Percentiles rank a stretch among this genome's conserved stretches.
Conservation (phyloP, 2,888 invertebrate genomes). For the Trimorus sp. region DNA sequence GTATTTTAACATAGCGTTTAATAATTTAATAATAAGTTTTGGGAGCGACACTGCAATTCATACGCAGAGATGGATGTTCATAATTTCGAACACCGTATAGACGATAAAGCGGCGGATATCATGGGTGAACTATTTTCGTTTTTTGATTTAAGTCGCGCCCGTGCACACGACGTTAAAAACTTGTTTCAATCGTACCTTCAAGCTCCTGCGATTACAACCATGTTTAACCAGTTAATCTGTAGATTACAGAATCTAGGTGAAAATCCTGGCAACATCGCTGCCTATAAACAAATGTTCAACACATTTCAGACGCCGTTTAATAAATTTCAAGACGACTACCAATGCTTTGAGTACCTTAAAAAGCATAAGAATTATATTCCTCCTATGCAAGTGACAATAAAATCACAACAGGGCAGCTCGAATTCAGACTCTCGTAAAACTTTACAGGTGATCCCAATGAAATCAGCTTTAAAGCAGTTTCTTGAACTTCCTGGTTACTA, state of each 20-base stretch:
- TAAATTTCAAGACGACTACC: conserved; percentile 22
- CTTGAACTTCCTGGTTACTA: conserved; percentile 37
- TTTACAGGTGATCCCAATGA: conserved; percentile 37
- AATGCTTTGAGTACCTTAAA: conserved; percentile 30
- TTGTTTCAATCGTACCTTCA: conserved; percentile 32
- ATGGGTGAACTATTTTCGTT: conserved; percentile 33
- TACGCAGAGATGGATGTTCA: too few relatives aligned
- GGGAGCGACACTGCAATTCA: too few relatives aligned
- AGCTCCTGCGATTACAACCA: conserved; percentile 22
- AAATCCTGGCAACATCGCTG: conserved; percentile 2
- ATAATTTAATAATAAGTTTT: too few relatives aligned
- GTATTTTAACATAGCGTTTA: too few relatives aligned
- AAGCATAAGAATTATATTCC: conserved; percentile 17
- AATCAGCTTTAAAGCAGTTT: conserved; percentile 47
- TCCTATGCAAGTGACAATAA: too few relatives aligned
- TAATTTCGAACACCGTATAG: too few relatives aligned
- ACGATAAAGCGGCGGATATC: conserved; percentile 19
- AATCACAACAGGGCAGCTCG: too few relatives aligned
- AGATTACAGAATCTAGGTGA: conserved; percentile 23
- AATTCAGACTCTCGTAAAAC: conserved; percentile 1
- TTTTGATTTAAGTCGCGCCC: conserved; percentile 31
- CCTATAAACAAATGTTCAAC: conserved; percentile 20
- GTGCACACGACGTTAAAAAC: conserved; percentile 42
- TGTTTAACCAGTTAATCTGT: conserved; percentile 24
- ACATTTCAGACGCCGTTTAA: conserved; percentile 13